Percentiles rank a stretch among this genome's conserved stretches.
phyloP scores from a whole-genome alignment of 2,888 invertebrate genomes.

The Cenopis cana region DNA sequence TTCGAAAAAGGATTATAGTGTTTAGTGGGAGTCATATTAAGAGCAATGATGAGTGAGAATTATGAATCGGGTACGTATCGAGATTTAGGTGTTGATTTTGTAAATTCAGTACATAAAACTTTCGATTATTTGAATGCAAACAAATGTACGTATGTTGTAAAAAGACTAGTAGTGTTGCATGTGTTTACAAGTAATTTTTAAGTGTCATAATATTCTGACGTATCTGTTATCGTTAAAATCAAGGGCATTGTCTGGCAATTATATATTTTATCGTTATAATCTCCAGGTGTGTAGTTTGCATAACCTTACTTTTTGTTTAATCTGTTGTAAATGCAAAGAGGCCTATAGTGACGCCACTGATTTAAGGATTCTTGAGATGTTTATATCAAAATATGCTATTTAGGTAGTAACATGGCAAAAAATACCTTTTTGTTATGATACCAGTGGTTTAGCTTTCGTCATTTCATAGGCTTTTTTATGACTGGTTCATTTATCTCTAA shows the following conservation, averaged over 20 bases:
- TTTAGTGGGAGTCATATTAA: constrained; percentile 15
- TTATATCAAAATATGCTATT: not conserved
- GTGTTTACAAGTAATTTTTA: constrained; percentile 11
- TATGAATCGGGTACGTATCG: constrained; percentile 31
- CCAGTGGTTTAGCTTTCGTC: not conserved
- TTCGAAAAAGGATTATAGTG: constrained; percentile 30
- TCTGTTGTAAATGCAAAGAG: constrained; percentile 14
- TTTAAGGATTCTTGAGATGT: not conserved
- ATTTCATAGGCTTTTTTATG: too few relatives aligned
- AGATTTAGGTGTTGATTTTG: constrained; percentile 11
- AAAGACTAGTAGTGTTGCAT: not conserved
- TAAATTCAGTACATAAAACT: constrained; percentile 3
- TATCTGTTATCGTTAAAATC: not conserved
- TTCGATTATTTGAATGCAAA: not conserved
- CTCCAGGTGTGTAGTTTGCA: not conserved
- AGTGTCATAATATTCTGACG: not conserved
- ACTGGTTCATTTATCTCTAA: too few relatives aligned
- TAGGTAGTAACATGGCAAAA: not conserved
- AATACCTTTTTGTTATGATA: not conserved
- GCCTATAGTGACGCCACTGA: not conserved
- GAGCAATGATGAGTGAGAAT: constrained; percentile 24
- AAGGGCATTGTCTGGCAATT: constrained; percentile 7
- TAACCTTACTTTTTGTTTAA: constrained; percentile 38
- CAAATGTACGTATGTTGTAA: constrained; percentile 10
- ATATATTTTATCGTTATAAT: constrained; percentile 1